Percentiles rank a stretch among this genome's conserved stretches.
phyloP scores from a whole-genome alignment of 2,888 invertebrate species.

The Strigamia maritima region DNA sequence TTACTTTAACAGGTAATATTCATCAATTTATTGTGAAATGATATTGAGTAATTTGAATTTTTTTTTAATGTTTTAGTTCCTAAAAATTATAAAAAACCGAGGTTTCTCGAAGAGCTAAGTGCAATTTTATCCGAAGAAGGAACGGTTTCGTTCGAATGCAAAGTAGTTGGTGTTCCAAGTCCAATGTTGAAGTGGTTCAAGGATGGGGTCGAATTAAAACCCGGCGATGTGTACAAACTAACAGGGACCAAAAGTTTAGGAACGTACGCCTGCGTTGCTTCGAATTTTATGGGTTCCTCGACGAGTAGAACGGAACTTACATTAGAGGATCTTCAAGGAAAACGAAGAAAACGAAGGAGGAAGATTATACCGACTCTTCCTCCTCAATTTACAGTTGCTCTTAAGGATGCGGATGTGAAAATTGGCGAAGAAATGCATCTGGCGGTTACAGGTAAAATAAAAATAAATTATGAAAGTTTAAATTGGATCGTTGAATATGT shows the following conservation, averaged over 20 bases:
- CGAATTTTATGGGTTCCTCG: slow-evolving; percentile 86
- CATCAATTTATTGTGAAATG: not conserved
- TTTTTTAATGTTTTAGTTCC: slow-evolving; percentile 62
- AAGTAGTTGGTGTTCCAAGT: slow-evolving; percentile 87
- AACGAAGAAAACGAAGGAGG: slow-evolving; percentile 66
- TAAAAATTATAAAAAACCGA: slow-evolving; percentile 81
- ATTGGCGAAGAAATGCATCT: slow-evolving; percentile 79
- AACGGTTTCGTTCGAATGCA: slow-evolving; percentile 86
- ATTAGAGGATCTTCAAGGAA: slow-evolving; percentile 75
- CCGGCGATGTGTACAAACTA: slow-evolving; percentile 86
- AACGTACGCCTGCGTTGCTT: slow-evolving; percentile 83
- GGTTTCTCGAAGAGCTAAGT: slow-evolving; percentile 84
- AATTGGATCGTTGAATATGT: not conserved
- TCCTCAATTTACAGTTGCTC: slow-evolving; percentile 74
- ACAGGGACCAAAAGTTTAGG: slow-evolving; percentile 81
- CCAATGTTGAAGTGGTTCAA: slow-evolving; percentile 86
- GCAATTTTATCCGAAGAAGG: slow-evolving; percentile 88
- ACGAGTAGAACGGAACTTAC: slow-evolving; percentile 82
- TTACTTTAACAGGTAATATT: slow-evolving; percentile 43
- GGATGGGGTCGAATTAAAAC: slow-evolving; percentile 85
- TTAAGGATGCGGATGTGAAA: slow-evolving; percentile 76
- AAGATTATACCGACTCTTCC: slow-evolving; percentile 65
- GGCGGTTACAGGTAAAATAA: slow-evolving; percentile 71
- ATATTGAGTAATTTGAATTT: not conserved
- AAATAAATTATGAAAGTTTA: no score